Percentiles rank a stretch among this genome's conserved stretches.
These are phyloP conservation scores for Amitus sp. DNA, from an alignment of 2,888 invertebrate species.

Conservation along the genomic window DNA sequence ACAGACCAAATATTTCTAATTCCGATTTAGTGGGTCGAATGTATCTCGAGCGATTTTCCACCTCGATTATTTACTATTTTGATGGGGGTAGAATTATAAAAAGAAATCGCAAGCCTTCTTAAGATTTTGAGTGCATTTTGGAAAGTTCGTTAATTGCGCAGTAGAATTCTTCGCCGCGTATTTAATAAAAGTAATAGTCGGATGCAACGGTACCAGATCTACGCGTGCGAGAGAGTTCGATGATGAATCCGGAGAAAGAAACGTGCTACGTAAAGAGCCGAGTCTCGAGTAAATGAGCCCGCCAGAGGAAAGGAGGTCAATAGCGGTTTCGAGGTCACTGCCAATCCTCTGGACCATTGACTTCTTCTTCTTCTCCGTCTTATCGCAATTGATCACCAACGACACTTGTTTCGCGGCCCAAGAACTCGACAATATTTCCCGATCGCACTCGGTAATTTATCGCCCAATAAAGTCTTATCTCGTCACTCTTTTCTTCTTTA, in stretches of 20 bases:
- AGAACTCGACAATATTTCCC: not conserved
- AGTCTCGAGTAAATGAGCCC: constrained; percentile 53
- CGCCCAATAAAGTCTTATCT: not conserved
- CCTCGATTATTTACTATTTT: no score
- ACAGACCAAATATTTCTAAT: no score
- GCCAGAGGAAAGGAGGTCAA: constrained; percentile 56
- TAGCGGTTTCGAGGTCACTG: constrained; percentile 59
- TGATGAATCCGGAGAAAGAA: constrained; percentile 38
- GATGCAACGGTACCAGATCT: constrained; percentile 33
- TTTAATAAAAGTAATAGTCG: constrained; percentile 35
- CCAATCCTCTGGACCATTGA: constrained; percentile 46
- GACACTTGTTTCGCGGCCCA: constrained; percentile 4
- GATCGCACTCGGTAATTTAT: not conserved
- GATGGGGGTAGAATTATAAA: no score
- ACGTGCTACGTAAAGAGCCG: constrained; percentile 38
- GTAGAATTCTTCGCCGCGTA: no score
- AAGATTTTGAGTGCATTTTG: no score
- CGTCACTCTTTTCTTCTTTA: not conserved
- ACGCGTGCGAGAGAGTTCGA: constrained; percentile 28
- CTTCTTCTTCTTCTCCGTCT: constrained; percentile 28
- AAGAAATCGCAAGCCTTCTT: no score
- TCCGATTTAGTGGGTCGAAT: no score
- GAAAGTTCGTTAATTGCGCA: no score
- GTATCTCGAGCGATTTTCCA: no score
- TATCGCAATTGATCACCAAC: constrained; percentile 15